A percentile compares a stretch with the other conserved stretches of the same genome.
Conservation (phyloP, 2,888 invertebrate genomes). For the Mamestra brassicae region DNA sequence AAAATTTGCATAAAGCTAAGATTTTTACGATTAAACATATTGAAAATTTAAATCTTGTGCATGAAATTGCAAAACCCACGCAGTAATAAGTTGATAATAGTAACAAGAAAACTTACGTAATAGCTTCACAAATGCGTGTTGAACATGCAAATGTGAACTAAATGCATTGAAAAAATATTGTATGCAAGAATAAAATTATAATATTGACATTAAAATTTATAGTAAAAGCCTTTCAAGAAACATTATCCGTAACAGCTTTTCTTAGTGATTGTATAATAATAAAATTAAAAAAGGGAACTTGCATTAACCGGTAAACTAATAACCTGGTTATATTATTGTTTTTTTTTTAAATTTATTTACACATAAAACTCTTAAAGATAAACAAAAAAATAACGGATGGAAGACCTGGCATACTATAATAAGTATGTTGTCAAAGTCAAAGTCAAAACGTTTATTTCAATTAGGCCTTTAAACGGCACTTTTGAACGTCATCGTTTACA, state of each 20-base stretch:
- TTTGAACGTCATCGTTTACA: too few species aligned
- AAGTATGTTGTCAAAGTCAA: too few species aligned
- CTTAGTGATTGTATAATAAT: slow-evolving; percentile 1
- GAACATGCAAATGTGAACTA: slow-evolving; percentile 19
- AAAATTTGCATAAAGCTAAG: slow-evolving; percentile 44
- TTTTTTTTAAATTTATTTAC: too few species aligned
- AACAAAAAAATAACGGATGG: too few species aligned
- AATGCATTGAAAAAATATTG: slow-evolving; percentile 15
- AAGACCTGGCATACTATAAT: too few species aligned
- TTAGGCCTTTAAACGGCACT: too few species aligned
- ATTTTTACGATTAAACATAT: slow-evolving; percentile 45
- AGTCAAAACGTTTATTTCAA: too few species aligned
- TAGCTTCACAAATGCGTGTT: slow-evolving; percentile 7
- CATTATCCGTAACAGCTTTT: neutral
- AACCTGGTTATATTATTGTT: neutral
- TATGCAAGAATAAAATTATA: slow-evolving; percentile 20
- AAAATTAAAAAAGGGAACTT: neutral
- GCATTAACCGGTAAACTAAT: neutral
- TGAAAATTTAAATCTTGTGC: slow-evolving; percentile 30
- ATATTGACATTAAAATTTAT: slow-evolving; percentile 10
- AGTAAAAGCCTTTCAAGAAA: slow-evolving; percentile 17
- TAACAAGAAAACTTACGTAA: neutral
- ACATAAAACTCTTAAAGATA: too few species aligned
- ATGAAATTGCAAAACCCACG: slow-evolving; percentile 29
- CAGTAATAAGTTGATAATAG: slow-evolving; percentile 23